These are phyloP conservation scores for Helleia helle DNA, from an alignment of 2,888 invertebrate genomes.

Conservation along the genomic window DNA sequence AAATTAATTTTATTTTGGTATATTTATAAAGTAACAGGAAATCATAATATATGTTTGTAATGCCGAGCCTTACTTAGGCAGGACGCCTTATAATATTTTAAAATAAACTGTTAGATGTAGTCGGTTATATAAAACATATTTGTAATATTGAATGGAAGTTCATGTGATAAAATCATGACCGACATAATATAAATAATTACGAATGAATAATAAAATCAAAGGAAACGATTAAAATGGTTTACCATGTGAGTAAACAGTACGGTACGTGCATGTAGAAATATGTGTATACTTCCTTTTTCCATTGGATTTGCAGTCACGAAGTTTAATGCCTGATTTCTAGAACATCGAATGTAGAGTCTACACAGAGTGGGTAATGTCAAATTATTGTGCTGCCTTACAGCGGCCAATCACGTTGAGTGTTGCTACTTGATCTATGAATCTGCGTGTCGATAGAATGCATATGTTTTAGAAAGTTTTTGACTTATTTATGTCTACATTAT, in stretches of 20 bases:
- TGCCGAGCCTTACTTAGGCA: no score
- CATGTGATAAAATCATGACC: background rate
- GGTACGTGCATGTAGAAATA: conserved; percentile 7
- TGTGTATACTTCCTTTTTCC: conserved; percentile 6
- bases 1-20: background rate
- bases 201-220: conserved; percentile 1
- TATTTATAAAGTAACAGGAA: background rate
- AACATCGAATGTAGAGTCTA: conserved; percentile 1
- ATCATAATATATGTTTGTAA: background rate
- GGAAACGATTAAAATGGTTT: conserved; percentile 13
- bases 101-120: no score
- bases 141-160: background rate
- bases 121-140: no score
- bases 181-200: conserved; percentile 1
- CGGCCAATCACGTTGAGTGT: background rate
- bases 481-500: no score
- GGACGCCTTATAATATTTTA: no score
- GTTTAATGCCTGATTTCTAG: conserved; percentile 6
- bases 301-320: conserved; percentile 4
- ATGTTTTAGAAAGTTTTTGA: no score
- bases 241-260: conserved; percentile 6
- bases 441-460: no score
- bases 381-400: conserved; percentile 10
- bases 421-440: no score
- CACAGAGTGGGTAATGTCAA: conserved; percentile 7